phyloP scores from a whole-genome alignment of 2,888 invertebrate species.

The Galerucella pusilla region DNA sequence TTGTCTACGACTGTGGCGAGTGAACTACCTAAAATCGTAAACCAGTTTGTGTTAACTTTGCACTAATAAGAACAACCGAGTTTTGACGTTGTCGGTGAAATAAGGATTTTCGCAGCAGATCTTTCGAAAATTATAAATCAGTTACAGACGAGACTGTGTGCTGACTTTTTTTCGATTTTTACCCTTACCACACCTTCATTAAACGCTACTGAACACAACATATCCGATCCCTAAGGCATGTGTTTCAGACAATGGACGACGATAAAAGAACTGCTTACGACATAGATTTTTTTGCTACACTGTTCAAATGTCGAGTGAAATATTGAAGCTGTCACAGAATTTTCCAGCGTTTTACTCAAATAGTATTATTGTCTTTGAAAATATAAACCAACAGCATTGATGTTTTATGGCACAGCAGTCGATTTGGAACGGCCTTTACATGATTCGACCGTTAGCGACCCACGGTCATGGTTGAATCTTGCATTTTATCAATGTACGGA shows the following conservation, averaged over 20 bases:
- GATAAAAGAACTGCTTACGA: conserved; percentile 39
- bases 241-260: conserved; percentile 36
- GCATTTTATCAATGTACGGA: no score
- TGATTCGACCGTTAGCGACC: no score
- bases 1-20: no score
- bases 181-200: conserved; percentile 15
- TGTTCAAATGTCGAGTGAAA: conserved; percentile 1
- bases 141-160: conserved; percentile 13
- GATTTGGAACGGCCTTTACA: no score
- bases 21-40: neutral
- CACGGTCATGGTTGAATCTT: no score
- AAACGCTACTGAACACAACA: conserved; percentile 33
- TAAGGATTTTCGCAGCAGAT: neutral
- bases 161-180: conserved; percentile 14
- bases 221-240: conserved; percentile 34
- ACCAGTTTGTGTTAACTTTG: neutral
- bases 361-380: no score
- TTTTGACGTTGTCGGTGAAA: neutral
- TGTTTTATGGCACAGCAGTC: no score
- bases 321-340: no score
- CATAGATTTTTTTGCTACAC: conserved; percentile 24
- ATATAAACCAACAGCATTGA: no score
- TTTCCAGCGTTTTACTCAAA: no score
- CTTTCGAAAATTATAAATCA: conserved; percentile 22
- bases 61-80: neutral